A percentile compares a stretch with the other conserved stretches of the same genome.
Conservation (phyloP, 2,113 vertebrate genomes). For the Colius striatus region DNA sequence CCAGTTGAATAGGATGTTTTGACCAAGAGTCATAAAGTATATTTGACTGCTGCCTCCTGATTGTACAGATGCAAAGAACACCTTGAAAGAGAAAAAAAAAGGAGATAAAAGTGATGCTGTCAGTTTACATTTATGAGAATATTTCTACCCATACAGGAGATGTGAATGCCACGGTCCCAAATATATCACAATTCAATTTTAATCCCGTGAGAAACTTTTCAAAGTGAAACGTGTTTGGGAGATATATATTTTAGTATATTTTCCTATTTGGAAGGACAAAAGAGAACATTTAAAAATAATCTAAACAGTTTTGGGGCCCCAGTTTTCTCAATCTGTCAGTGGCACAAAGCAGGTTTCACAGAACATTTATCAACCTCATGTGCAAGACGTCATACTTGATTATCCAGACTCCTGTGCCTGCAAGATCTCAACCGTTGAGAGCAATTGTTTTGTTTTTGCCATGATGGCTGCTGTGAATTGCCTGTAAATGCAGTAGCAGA, state of each 20-base stretch:
- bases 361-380: neutral
- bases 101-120: neutral
- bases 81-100: conserved; percentile 72
- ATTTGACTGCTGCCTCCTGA: conserved; percentile 92
- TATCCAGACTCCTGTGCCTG: neutral
- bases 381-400: neutral
- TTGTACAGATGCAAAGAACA: conserved; percentile 91
- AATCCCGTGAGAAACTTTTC: neutral
- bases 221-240: neutral
- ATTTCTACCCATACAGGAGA: conserved; percentile 20
- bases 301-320: neutral
- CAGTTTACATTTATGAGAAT: conserved; percentile 30
- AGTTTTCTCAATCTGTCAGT: neutral
- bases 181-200: conserved; percentile 2
- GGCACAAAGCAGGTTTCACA: neutral
- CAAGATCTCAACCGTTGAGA: neutral
- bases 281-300: neutral
- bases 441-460: accelerated
- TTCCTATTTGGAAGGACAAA: neutral
- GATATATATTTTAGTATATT: neutral
- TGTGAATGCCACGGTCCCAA: neutral
- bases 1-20: conserved; percentile 89
- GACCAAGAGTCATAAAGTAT: conserved; percentile 96
- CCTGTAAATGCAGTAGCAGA: neutral
- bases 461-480: neutral